Evolutionary conservation across 2,113 vertebrate genomes (phyloP).

Genomic region (Labrus mixtus): DNA sequence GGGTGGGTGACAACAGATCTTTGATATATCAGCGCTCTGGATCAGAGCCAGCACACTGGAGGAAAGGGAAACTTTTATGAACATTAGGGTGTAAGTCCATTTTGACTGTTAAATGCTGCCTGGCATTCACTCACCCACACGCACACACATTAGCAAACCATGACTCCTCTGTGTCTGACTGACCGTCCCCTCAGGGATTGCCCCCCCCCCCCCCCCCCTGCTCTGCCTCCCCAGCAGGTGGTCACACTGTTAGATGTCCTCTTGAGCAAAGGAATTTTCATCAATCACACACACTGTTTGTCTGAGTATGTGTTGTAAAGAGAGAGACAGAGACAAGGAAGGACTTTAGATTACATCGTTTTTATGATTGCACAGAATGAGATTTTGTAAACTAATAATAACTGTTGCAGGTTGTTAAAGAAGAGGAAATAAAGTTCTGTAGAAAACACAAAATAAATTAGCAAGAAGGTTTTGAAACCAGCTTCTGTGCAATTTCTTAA

Average conservation of each 20-base stretch:
- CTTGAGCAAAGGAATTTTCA: constrained; percentile 60
- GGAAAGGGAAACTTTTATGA: constrained; percentile 50
- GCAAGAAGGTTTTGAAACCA: constrained; percentile 34
- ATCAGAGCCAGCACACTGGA: constrained; percentile 31
- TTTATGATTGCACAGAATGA: not conserved
- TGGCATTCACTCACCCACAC: constrained; percentile 38
- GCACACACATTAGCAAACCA: constrained; percentile 42
- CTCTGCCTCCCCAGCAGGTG: constrained; percentile 65
- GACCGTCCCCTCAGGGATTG: constrained; percentile 62
- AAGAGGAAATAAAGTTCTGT: constrained; percentile 4
- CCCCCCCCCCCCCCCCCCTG: constrained; percentile 34
- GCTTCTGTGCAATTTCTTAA: constrained; percentile 26
- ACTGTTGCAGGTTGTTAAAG: not conserved
- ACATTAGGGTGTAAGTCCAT: constrained; percentile 28
- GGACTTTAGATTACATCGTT: not conserved
- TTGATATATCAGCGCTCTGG: constrained; percentile 39
- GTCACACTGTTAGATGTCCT: constrained; percentile 65
- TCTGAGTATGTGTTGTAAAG: constrained; percentile 19
- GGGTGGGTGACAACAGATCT: constrained; percentile 1
- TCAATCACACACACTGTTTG: constrained; percentile 51
- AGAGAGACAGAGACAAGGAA: not conserved
- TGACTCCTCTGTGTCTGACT: constrained; percentile 75
- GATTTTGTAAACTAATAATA: not conserved
- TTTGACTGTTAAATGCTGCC: constrained; percentile 31
- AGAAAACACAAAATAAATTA: not conserved